Evolutionary conservation across 2,113 vertebrate species (phyloP).

Genomic region (rat (Rattus norvegicus)): DNA sequence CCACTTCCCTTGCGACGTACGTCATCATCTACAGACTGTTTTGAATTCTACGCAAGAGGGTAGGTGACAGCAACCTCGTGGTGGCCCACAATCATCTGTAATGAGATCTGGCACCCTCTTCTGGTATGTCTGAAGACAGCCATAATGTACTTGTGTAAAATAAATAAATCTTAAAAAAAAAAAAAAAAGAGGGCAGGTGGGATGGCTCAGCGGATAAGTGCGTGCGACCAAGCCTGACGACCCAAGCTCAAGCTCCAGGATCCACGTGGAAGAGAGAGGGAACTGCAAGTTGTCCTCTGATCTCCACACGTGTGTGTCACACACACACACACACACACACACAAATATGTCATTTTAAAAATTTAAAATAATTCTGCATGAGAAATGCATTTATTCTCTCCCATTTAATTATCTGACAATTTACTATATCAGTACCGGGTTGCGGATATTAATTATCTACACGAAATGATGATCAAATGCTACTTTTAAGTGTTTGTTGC

Average conservation of each 20-base stretch:
- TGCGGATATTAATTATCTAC: background rate
- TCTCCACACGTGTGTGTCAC: background rate
- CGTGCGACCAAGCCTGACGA: background rate
- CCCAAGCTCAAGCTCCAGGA: background rate
- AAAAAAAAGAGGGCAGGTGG: background rate
- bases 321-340: background rate
- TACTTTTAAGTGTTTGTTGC: background rate
- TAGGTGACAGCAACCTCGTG: too few relatives aligned
- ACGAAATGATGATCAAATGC: background rate
- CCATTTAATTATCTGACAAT: background rate
- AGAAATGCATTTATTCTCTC: background rate
- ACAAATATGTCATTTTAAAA: background rate
- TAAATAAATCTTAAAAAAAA: too few relatives aligned
- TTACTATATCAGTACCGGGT: background rate
- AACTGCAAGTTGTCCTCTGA: background rate
- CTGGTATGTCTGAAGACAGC: too few relatives aligned
- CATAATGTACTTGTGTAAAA: too few relatives aligned
- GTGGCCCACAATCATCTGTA: too few relatives aligned
- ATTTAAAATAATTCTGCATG: background rate
- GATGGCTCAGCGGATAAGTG: background rate
- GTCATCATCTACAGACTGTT: background rate
- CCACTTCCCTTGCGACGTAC: background rate
- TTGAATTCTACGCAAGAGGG: background rate
- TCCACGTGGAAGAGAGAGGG: background rate
- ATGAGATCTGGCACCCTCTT: too few relatives aligned